Percentiles rank a stretch among this genome's conserved stretches.
Evolutionary conservation across 2,888 invertebrate species (phyloP).

Genomic region (Esperia sulphurella): DNA sequence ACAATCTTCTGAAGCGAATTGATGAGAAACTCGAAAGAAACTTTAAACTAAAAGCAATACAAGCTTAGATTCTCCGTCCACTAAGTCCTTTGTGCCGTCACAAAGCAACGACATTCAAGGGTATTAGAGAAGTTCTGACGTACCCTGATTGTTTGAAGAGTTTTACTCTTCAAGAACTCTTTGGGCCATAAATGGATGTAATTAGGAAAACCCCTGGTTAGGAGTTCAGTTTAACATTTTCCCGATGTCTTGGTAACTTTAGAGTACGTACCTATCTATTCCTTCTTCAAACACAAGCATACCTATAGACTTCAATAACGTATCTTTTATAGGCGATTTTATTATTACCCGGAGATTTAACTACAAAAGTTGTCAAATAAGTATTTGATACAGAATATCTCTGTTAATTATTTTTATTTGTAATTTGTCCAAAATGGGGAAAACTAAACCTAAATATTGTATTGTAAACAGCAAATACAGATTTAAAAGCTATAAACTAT

Average conservation of each 20-base stretch:
- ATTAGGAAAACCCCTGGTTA: conserved; percentile 20
- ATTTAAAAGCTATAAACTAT: too few relatives aligned
- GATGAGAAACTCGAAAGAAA: conserved; percentile 8
- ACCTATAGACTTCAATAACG: too few relatives aligned
- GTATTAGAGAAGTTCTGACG: conserved; percentile 60
- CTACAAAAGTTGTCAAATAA: too few relatives aligned
- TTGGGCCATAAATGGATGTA: conserved; percentile 21
- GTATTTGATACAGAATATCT: too few relatives aligned
- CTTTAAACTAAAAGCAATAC: conserved; percentile 50
- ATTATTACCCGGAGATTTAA: too few relatives aligned
- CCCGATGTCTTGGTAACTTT: not conserved
- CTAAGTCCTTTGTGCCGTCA: conserved; percentile 38
- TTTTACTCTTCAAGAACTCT: conserved; percentile 26
- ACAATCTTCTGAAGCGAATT: conserved; percentile 6
- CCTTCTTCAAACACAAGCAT: too few relatives aligned
- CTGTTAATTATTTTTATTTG: too few relatives aligned
- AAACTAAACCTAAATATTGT: too few relatives aligned
- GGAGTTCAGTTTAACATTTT: not conserved
- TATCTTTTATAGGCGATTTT: too few relatives aligned
- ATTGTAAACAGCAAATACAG: too few relatives aligned
- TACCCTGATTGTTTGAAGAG: conserved; percentile 34
- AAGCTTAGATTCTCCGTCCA: conserved; percentile 26
- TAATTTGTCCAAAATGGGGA: too few relatives aligned
- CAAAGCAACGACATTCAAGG: conserved; percentile 41
- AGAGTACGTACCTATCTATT: not conserved